Percentiles rank a stretch among this genome's conserved stretches.
These are phyloP conservation scores for Sebastes jordani DNA, from an alignment of 2,797 vertebrate genomes.

Conservation along the genomic window DNA sequence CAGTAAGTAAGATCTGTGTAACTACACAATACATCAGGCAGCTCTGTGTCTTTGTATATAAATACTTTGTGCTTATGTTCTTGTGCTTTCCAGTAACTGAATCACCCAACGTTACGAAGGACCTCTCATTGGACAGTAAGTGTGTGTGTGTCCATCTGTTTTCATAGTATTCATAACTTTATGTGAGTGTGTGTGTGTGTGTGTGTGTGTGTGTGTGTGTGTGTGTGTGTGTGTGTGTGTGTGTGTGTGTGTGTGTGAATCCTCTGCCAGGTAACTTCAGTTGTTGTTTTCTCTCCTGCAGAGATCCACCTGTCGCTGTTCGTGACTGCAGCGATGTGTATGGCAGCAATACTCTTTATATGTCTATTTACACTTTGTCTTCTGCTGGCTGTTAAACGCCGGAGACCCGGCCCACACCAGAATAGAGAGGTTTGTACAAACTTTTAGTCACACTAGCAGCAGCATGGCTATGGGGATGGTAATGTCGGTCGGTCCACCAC, in stretches of 20 bases:
- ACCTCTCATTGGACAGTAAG: conserved; percentile 28
- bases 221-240: background rate
- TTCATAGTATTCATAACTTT: background rate
- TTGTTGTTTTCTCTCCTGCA: conserved; percentile 33
- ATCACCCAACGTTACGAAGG: background rate
- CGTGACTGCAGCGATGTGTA: conserved; percentile 39
- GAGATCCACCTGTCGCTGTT: conserved; percentile 46
- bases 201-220: background rate
- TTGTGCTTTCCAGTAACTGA: conserved; percentile 21
- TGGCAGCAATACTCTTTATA: conserved; percentile 55
- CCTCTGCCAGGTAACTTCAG: background rate
- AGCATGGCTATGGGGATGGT: background rate
- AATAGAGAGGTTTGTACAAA: conserved; percentile 60
- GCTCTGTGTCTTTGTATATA: background rate
- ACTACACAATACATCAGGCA: background rate
- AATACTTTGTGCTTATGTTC: background rate
- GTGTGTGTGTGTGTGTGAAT: background rate
- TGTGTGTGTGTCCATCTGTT: background rate
- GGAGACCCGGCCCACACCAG: background rate
- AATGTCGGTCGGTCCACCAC: background rate
- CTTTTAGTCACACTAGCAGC: background rate
- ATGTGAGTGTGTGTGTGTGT: background rate
- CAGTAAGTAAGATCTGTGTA: background rate
- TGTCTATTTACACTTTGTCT: conserved; percentile 64
- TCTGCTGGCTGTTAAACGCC: conserved; percentile 24